Base-by-base conservation (phyloP, 2,888 invertebrate species). In the Andrena marginata region DNA sequence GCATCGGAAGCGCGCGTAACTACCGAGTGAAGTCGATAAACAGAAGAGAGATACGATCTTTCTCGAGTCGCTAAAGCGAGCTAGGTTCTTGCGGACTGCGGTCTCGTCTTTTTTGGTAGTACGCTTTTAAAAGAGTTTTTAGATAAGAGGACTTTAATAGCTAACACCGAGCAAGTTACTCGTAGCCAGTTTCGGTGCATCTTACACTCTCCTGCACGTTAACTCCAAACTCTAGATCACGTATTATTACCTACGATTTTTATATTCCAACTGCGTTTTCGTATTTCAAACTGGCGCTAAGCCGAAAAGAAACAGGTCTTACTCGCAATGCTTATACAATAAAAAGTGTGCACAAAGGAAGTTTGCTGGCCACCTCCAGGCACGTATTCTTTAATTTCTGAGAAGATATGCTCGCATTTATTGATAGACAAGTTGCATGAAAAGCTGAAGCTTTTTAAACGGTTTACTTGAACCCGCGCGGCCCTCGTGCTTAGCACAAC, bases 141-240 rank as follows among this genome's bases (percentile, higher is more conserved):
- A 90, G 91, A 92, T 92, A 92, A 92, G 88, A 84, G 80, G 83
- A 90, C 87, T 90, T 89, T 91, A 91, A 92, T 90, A 90, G 90
- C 87, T 85, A 77, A 87, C 86, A 87, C 87, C 87, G 85, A 79
- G 76, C 85, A 87, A 91, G 85, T 90, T 83, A 51, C 62, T 59
- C 65, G 54, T 65, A 42, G 68, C 26, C 42, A 76, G 63, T 56
- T 77, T 78, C 23, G 69, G 56, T 67, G 76, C 60, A 72, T 64
- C 69, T 67, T 75, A 63, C 59, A 77, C 72, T 29, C 73, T 42
- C 56, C 4, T 5, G 42, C 4, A 49, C 71, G 84, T 74, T 78
- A 33, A 70, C 65, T 70, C 77, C 42, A 48, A 78, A 75, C 79
- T 82, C 83, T 80, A 74, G 82, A 87, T 89, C 86, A 85, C 86